These are phyloP conservation scores for Rhodinocichla rosea DNA, from an alignment of 2,113 vertebrate species.

Conservation along the genomic window DNA sequence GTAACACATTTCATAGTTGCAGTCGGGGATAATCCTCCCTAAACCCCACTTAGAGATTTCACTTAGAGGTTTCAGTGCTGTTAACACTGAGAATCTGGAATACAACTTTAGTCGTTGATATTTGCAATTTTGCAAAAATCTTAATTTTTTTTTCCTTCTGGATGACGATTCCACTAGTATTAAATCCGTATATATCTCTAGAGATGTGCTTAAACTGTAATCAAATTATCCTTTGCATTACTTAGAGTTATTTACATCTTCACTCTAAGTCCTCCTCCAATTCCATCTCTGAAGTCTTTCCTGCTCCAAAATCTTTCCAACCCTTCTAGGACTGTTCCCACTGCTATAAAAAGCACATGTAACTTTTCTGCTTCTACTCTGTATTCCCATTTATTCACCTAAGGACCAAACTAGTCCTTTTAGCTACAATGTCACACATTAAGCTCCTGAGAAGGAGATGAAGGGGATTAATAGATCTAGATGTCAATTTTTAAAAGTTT, in stretches of 20 bases:
- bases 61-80: not conserved
- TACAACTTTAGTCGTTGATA: not conserved
- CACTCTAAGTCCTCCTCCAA: not conserved
- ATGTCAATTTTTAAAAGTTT: slow-evolving; percentile 50
- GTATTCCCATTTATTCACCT: not conserved
- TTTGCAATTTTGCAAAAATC: not conserved
- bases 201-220: not conserved
- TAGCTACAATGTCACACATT: not conserved
- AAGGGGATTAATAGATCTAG: slow-evolving; percentile 21
- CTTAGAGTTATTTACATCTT: not conserved
- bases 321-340: not conserved
- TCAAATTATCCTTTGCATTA: not conserved
- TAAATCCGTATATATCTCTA: not conserved
- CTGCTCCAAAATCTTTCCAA: not conserved
- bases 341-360: not conserved
- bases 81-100: not conserved
- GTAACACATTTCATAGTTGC: not conserved
- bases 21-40: not conserved
- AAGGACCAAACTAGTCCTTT: not conserved
- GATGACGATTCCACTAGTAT: not conserved
- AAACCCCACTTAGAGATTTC: not conserved
- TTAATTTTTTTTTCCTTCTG: not conserved
- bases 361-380: not conserved
- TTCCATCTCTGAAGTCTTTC: not conserved
- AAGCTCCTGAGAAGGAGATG: not conserved